Evolutionary conservation across 2,797 vertebrate genomes (phyloP).

Genomic region (Schizopygopsis malacanthus): DNA sequence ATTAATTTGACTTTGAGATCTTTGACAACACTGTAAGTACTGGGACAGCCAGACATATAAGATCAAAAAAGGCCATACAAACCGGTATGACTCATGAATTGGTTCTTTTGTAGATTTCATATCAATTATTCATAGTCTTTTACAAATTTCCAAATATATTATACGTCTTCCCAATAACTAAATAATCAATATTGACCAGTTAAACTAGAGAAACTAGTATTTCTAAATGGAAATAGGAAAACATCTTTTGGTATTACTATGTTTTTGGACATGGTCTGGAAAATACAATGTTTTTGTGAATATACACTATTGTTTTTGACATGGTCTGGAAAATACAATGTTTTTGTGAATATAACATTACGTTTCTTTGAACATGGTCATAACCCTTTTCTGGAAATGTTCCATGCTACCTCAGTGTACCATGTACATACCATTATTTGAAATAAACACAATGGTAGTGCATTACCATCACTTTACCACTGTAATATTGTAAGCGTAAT

Average conservation of each 20-base stretch:
- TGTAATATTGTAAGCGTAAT: neutral
- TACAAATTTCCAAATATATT: neutral
- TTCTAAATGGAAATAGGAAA: neutral
- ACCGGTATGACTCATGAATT: neutral
- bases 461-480: neutral
- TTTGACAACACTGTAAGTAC: conserved; percentile 83
- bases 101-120: neutral
- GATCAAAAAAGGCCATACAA: neutral
- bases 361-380: neutral
- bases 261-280: neutral
- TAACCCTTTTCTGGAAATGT: neutral
- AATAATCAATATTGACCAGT: neutral
- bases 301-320: neutral
- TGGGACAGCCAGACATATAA: neutral
- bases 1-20: conserved; percentile 90
- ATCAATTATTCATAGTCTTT: neutral
- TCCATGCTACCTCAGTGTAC: neutral
- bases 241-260: neutral
- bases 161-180: neutral
- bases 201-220: no score
- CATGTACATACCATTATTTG: neutral
- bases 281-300: neutral
- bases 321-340: neutral
- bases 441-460: neutral
- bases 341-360: neutral